A percentile compares a stretch with the other conserved stretches of the same genome.
Conservation (phyloP, 2,888 invertebrate species). For the Cephus spinipes region DNA sequence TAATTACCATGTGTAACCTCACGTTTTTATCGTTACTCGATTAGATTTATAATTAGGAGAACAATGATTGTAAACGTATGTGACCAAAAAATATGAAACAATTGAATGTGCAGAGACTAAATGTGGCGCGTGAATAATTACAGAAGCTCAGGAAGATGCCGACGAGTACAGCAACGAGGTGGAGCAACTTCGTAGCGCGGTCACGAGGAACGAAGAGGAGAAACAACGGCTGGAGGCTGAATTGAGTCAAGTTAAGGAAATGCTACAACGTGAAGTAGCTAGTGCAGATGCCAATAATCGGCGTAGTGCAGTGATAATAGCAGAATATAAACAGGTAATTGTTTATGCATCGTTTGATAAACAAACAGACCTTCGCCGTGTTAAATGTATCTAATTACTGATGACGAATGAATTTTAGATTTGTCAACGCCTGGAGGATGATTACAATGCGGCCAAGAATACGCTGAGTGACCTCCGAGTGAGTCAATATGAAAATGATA, state of each 20-base stretch:
- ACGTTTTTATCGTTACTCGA: background rate
- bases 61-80: background rate
- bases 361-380: background rate
- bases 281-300: conserved; percentile 79
- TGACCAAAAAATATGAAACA: background rate
- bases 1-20: background rate
- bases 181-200: conserved; percentile 69
- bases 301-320: conserved; percentile 84
- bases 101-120: background rate
- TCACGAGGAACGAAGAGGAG: conserved; percentile 80
- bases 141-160: conserved; percentile 72
- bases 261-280: conserved; percentile 81
- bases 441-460: conserved; percentile 76
- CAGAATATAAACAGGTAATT: conserved; percentile 87
- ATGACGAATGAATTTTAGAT: conserved; percentile 69
- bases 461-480: conserved; percentile 76
- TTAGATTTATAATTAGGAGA: background rate
- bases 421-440: conserved; percentile 87
- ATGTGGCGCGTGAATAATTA: conserved; percentile 4
- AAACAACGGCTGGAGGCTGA: conserved; percentile 77
- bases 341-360: background rate
- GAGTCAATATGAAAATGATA: conserved; percentile 41
- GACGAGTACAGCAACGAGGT: conserved; percentile 72
- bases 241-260: conserved; percentile 77
- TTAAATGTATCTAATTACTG: conserved; percentile 5